These are phyloP conservation scores for Leptopterna dolabrata DNA, from an alignment of 2,888 invertebrate genomes.

Conservation along the genomic window DNA sequence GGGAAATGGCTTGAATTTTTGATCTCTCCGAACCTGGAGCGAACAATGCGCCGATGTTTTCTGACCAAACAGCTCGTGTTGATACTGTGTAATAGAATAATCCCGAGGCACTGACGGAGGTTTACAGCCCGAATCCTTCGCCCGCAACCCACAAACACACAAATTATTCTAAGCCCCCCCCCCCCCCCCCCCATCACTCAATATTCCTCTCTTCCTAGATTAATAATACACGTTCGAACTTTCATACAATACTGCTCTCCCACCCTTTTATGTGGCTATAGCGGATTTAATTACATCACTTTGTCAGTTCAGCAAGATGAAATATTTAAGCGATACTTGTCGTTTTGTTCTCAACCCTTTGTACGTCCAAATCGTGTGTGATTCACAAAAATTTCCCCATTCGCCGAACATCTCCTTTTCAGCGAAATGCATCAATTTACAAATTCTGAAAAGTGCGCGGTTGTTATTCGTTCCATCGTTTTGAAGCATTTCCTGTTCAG, in stretches of 20 bases:
- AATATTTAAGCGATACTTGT: conserved; percentile 9
- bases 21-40: conserved; percentile 38
- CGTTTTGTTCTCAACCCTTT: neutral
- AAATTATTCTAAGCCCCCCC: conserved; percentile 46
- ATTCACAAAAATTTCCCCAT: too few relatives aligned
- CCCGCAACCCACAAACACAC: conserved; percentile 46
- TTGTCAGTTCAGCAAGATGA: neutral
- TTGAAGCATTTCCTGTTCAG: too few relatives aligned
- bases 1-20: conserved; percentile 50
- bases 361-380: too few relatives aligned
- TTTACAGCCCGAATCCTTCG: conserved; percentile 47
- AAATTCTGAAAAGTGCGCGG: too few relatives aligned
- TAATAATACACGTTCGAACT: conserved; percentile 48
- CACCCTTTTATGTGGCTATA: conserved; percentile 24
- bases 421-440: too few relatives aligned
- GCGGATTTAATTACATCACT: conserved; percentile 43
- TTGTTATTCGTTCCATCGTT: too few relatives aligned
- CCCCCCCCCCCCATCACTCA: neutral
- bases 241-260: conserved; percentile 5
- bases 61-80: conserved; percentile 68
- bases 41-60: conserved; percentile 50
- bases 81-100: conserved; percentile 79
- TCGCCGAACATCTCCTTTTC: too few relatives aligned
- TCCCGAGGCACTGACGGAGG: conserved; percentile 68
- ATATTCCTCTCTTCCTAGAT: neutral